phyloP scores from a whole-genome alignment of 2,888 invertebrate species.

The Megamerina dolium region DNA sequence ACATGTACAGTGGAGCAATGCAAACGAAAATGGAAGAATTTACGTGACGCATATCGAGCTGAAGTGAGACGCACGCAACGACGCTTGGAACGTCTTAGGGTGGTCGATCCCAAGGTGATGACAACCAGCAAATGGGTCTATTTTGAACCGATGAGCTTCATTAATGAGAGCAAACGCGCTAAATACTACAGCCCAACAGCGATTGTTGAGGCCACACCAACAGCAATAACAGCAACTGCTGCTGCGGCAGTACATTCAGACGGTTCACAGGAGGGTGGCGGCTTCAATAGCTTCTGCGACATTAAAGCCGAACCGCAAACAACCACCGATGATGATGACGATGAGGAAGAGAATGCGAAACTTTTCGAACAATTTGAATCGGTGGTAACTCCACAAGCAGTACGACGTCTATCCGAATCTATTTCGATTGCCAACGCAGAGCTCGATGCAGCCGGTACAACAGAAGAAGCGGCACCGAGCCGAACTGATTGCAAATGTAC shows the following conservation, averaged over 20 bases:
- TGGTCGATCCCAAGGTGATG: slow-evolving; percentile 15
- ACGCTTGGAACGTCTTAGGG: slow-evolving; percentile 18
- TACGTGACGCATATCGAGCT: slow-evolving; percentile 30
- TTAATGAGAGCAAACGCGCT: slow-evolving; percentile 20
- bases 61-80: slow-evolving; percentile 24
- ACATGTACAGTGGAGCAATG: slow-evolving; percentile 33
- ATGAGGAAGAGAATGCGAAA: slow-evolving; percentile 32
- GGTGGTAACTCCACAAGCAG: slow-evolving; percentile 37
- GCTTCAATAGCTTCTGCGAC: slow-evolving; percentile 15
- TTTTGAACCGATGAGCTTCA: slow-evolving; percentile 25
- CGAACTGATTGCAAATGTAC: slow-evolving; percentile 29
- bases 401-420: slow-evolving; percentile 33
- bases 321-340: slow-evolving; percentile 21
- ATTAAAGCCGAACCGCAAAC: slow-evolving; percentile 24
- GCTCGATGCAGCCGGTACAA: neutral
- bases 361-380: slow-evolving; percentile 35
- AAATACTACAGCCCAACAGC: slow-evolving; percentile 5
- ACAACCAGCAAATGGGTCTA: slow-evolving; percentile 24
- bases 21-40: slow-evolving; percentile 41
- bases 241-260: neutral
- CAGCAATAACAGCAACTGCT: neutral
- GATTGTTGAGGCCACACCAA: slow-evolving; percentile 1
- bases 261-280: slow-evolving; percentile 2
- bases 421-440: slow-evolving; percentile 25
- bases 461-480: neutral